Evolutionary conservation across 2,113 vertebrate species (phyloP).

Genomic region (Semnopithecus entellus): DNA sequence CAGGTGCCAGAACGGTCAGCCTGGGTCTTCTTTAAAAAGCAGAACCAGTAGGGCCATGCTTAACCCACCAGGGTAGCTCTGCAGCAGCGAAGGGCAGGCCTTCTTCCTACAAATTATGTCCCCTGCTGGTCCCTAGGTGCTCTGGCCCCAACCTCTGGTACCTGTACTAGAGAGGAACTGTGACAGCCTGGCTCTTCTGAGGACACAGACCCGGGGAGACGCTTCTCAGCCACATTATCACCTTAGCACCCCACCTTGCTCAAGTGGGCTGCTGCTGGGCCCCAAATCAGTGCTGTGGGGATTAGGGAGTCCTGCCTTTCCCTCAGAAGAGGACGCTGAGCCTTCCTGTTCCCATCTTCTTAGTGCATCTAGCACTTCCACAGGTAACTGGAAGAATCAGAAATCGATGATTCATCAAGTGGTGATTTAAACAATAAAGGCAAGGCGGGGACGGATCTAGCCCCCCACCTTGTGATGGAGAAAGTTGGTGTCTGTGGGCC

Average conservation of each 20-base stretch:
- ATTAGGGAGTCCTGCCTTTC: neutral
- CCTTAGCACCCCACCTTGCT: neutral
- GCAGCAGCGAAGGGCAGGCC: no score
- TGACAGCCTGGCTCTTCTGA: rapidly evolving
- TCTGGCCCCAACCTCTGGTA: neutral
- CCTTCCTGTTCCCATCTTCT: neutral
- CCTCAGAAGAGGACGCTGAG: neutral
- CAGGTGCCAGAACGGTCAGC: neutral
- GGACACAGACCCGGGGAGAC: neutral
- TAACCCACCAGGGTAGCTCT: neutral
- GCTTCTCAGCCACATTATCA: rapidly evolving
- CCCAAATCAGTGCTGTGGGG: neutral
- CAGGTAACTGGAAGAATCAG: neutral
- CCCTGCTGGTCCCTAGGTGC: no score
- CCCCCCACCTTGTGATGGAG: neutral
- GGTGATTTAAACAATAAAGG: neutral
- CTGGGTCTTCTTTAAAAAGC: neutral
- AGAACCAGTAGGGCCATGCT: neutral
- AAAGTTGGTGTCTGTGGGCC: neutral
- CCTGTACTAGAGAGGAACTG: neutral
- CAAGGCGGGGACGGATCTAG: neutral
- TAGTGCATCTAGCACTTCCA: neutral
- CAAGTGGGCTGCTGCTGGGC: rapidly evolving
- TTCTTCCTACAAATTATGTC: no score
- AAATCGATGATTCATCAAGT: neutral